Conservation (phyloP, 2,113 vertebrate genomes). For the Cephalopholis sonnerati region DNA sequence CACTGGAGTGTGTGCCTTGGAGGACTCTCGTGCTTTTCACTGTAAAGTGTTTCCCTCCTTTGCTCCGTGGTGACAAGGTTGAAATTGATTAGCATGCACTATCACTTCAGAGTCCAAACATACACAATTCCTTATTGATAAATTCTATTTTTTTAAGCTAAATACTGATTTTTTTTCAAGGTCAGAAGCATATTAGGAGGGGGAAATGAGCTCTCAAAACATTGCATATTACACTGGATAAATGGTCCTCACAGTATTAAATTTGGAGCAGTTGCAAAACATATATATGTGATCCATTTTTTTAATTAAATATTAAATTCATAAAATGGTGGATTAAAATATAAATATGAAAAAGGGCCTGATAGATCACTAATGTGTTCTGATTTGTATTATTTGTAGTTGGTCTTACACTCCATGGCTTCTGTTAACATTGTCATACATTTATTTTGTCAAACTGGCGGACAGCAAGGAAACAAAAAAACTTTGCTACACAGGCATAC, state of each 20-base stretch:
- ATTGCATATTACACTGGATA: constrained; percentile 23
- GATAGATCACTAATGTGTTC: background rate
- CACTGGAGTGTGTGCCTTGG: constrained; percentile 31
- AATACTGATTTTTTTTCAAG: background rate
- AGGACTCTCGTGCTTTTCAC: constrained; percentile 37
- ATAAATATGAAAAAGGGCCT: background rate
- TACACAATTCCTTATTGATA: background rate
- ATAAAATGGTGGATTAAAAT: background rate
- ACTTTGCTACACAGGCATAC: background rate
- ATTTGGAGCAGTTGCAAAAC: background rate
- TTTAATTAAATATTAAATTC: background rate
- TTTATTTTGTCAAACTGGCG: background rate
- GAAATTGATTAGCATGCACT: background rate
- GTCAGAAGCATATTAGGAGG: background rate
- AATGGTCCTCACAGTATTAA: constrained; percentile 39
- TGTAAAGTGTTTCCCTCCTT: constrained; percentile 25
- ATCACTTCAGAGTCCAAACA: background rate
- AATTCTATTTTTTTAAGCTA: background rate
- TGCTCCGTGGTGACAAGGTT: background rate
- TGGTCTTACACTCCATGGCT: background rate
- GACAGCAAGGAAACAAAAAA: background rate
- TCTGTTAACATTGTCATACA: background rate
- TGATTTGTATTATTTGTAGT: background rate
- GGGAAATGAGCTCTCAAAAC: background rate
- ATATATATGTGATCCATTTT: background rate